A percentile compares a stretch with the other conserved stretches of the same genome.
phyloP scores from a whole-genome alignment of 2,113 vertebrate genomes.

The Physeter macrocephalus region DNA sequence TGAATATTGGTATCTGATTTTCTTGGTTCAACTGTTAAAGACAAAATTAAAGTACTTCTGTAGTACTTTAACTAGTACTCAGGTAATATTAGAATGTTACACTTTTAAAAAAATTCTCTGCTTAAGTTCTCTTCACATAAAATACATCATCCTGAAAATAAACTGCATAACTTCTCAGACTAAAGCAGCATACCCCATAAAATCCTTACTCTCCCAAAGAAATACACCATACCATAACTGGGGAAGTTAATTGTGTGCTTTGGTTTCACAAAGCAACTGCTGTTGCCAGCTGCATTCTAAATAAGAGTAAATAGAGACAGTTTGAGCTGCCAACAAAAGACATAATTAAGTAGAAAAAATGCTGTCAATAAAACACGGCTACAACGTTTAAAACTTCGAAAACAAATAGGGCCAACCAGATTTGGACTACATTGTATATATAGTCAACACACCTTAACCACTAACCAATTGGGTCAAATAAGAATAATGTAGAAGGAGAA shows the following conservation, averaged over 20 bases:
- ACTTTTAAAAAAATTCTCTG: neutral
- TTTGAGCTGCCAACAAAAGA: slow-evolving; percentile 66
- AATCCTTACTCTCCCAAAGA: neutral
- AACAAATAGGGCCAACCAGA: slow-evolving; percentile 14
- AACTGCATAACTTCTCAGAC: neutral
- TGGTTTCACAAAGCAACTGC: slow-evolving; percentile 64
- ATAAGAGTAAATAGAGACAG: slow-evolving; percentile 58
- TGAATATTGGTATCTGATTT: neutral
- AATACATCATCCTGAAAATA: neutral
- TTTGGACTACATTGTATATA: neutral
- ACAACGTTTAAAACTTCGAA: slow-evolving; percentile 44
- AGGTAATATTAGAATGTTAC: neutral
- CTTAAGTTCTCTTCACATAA: neutral
- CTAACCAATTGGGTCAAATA: neutral
- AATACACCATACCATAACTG: slow-evolving; percentile 44
- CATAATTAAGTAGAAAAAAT: slow-evolving; percentile 59
- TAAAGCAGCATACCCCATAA: neutral
- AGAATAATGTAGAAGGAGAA: neutral
- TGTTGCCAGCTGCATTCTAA: slow-evolving; percentile 68
- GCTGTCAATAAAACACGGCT: slow-evolving; percentile 59
- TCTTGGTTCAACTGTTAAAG: neutral
- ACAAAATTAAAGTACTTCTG: neutral
- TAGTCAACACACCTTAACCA: neutral
- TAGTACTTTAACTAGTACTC: neutral
- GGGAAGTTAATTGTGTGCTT: slow-evolving; percentile 55